phyloP scores from a whole-genome alignment of 2,113 vertebrate genomes.

The Halichoerus grypus region DNA sequence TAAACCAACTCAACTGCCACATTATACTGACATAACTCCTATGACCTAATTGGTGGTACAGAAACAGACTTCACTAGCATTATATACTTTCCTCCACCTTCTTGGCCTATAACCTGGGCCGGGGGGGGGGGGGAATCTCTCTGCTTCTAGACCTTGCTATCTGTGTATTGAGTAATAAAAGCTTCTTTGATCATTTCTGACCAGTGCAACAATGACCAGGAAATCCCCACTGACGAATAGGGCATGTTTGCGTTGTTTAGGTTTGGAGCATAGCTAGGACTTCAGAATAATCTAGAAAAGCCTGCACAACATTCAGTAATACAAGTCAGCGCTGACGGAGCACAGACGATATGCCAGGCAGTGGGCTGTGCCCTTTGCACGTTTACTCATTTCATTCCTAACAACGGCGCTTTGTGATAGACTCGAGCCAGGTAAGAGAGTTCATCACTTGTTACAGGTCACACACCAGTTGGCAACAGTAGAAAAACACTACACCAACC shows the following conservation, averaged over 20 bases:
- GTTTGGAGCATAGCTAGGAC: neutral
- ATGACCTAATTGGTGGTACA: neutral
- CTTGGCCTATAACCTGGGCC: neutral
- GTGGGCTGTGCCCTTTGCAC: neutral
- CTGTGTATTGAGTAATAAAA: neutral
- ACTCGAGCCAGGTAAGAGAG: neutral
- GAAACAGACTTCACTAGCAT: neutral
- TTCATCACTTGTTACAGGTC: neutral
- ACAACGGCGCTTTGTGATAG: neutral
- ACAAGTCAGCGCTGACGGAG: neutral
- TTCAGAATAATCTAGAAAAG: neutral
- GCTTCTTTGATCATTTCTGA: neutral
- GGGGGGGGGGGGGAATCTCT: neutral
- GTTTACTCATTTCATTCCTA: neutral
- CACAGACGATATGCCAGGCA: rapidly evolving
- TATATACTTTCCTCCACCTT: neutral
- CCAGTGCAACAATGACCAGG: neutral
- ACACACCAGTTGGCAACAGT: neutral
- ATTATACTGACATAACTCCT: neutral
- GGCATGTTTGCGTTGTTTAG: neutral
- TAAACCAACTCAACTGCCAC: neutral
- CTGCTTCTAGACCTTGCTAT: neutral
- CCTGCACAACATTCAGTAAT: neutral
- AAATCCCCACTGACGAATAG: neutral
- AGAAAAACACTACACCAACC: neutral